These are phyloP conservation scores for Scolopax bukidnonensis DNA, from an alignment of 2,797 vertebrate species.

Conservation along the genomic window DNA sequence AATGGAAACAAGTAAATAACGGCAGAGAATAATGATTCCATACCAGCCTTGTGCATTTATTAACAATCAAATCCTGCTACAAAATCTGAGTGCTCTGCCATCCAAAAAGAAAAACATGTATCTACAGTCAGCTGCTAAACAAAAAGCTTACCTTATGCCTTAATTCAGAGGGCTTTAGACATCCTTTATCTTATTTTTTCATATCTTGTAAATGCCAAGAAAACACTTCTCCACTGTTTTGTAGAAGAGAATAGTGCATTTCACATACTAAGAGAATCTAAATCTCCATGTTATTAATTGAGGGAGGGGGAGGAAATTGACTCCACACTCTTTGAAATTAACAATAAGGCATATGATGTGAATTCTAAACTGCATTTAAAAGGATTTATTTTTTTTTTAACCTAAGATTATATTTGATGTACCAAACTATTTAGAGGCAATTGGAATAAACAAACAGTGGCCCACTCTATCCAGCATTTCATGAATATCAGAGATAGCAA, in stretches of 20 bases:
- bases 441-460: not conserved
- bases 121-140: not conserved
- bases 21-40: not conserved
- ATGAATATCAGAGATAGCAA: not conserved
- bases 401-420: not conserved
- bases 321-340: not conserved
- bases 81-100: not conserved
- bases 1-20: not conserved
- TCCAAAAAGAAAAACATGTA: not conserved
- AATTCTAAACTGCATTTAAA: not conserved
- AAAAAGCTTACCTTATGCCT: not conserved
- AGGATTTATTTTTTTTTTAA: not conserved
- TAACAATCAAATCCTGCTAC: not conserved
- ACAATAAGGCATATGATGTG: not conserved
- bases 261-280: not conserved
- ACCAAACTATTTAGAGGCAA: constrained; percentile 30
- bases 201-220: not conserved
- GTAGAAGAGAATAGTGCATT: not conserved
- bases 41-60: not conserved
- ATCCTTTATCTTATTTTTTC: not conserved
- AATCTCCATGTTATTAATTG: not conserved
- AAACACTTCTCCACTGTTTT: not conserved
- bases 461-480: not conserved
- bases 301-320: rapidly evolving
- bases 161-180: not conserved